A percentile compares a stretch with the other conserved stretches of the same genome.
phyloP scores from a whole-genome alignment of 2,888 invertebrate genomes.

The Perizoma affinitatum region DNA sequence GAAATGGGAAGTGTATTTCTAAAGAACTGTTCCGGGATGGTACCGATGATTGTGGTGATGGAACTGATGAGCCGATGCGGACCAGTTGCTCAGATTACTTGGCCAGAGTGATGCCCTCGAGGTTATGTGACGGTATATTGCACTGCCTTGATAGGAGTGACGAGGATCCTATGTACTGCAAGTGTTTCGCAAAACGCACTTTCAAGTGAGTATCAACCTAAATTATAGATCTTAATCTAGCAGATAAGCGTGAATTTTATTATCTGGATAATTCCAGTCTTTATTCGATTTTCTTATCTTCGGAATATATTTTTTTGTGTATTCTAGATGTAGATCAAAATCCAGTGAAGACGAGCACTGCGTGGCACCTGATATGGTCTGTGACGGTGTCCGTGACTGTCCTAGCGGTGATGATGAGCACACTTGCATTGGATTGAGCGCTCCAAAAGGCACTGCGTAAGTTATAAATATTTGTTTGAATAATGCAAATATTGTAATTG shows the following conservation, averaged over 20 bases:
- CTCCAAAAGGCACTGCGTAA: conserved; percentile 66
- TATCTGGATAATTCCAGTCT: too few species aligned
- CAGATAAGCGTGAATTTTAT: too few species aligned
- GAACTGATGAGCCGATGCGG: conserved; percentile 86
- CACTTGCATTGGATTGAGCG: conserved; percentile 81
- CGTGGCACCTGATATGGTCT: conserved; percentile 89
- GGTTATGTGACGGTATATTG: conserved; percentile 90
- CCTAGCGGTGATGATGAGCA: conserved; percentile 89
- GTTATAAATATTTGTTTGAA: conserved; percentile 36
- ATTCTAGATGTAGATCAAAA: conserved; percentile 60
- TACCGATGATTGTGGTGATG: conserved; percentile 87
- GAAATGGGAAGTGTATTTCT: conserved; percentile 86
- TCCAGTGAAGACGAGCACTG: conserved; percentile 69
- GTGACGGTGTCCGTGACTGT: conserved; percentile 90
- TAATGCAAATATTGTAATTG: too few species aligned
- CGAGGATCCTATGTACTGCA: conserved; percentile 87
- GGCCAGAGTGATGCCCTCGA: conserved; percentile 86
- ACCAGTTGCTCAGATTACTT: conserved; percentile 88
- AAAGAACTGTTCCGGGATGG: conserved; percentile 89
- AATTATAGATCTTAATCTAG: too few species aligned
- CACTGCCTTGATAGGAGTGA: conserved; percentile 92
- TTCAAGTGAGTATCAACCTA: conserved; percentile 54
- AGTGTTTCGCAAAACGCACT: conserved; percentile 78
- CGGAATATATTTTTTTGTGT: neutral
- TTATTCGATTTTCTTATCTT: too few species aligned